Evolutionary conservation across 2,888 invertebrate species (phyloP).

Genomic region (Byasa hedistus): DNA sequence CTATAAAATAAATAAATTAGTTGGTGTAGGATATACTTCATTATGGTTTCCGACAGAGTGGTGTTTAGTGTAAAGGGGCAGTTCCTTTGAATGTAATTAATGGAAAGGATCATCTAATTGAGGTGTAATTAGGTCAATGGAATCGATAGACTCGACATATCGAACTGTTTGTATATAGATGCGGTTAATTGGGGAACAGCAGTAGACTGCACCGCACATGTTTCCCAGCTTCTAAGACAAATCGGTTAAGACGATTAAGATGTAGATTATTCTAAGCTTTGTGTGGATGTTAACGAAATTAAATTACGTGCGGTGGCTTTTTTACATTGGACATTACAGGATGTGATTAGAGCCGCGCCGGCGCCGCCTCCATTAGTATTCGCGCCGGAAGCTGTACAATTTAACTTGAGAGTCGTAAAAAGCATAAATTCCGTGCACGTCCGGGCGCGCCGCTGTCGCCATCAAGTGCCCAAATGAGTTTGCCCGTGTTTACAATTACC

Average conservation of each 20-base stretch:
- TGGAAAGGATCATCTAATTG: background rate
- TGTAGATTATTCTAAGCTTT: no score
- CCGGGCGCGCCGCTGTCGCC: constrained; percentile 38
- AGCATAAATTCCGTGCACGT: constrained; percentile 58
- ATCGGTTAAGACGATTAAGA: no score
- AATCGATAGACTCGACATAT: background rate
- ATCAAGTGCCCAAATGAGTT: constrained; percentile 63
- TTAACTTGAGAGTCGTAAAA: constrained; percentile 42
- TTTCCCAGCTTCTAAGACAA: no score
- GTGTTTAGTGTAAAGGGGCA: background rate
- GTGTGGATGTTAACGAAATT: no score
- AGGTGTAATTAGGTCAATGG: background rate
- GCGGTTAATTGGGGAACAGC: no score
- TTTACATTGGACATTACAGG: no score
- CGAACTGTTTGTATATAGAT: background rate
- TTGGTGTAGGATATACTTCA: no score
- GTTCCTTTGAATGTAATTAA: background rate
- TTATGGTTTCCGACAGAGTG: no score
- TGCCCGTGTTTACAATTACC: constrained; percentile 60
- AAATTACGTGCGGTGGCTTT: no score
- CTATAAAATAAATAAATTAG: no score
- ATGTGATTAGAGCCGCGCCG: no score
- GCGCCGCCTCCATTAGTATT: constrained; percentile 29
- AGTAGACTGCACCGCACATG: no score
- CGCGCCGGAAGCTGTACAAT: constrained; percentile 26